phyloP scores from a whole-genome alignment of 1,140 invertebrate genomes.

The Berghia stephanieae region DNA sequence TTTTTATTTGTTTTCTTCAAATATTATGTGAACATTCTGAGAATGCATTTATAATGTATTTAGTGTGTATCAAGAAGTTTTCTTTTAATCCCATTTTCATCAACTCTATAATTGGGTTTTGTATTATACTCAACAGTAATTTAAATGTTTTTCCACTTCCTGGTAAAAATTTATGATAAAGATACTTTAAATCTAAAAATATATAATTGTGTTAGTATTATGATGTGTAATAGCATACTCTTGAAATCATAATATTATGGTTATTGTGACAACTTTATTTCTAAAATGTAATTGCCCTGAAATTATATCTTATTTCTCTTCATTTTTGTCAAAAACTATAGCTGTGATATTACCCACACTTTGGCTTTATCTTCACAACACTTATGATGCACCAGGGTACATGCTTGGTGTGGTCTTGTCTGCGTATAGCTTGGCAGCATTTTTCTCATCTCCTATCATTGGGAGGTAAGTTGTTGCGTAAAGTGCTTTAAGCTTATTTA shows the following conservation, averaged over 20 bases:
- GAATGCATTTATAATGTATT: neutral
- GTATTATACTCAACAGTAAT: neutral
- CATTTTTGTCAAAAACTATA: no score
- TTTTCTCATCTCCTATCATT: constrained; percentile 52
- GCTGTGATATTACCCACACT: constrained; percentile 62
- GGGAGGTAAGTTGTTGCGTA: constrained; percentile 56
- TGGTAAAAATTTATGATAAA: neutral
- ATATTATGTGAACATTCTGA: neutral
- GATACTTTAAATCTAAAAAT: neutral
- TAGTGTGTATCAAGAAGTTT: no score
- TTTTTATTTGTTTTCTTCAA: neutral
- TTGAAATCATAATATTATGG: neutral
- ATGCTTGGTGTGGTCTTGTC: constrained; percentile 56
- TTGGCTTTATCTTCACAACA: constrained; percentile 53
- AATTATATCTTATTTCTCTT: no score
- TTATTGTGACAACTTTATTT: neutral
- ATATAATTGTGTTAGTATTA: neutral
- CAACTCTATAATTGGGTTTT: neutral
- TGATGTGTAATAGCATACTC: neutral
- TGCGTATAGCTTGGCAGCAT: constrained; percentile 55
- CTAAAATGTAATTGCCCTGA: neutral
- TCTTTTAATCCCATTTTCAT: no score
- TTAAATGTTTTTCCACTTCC: neutral
- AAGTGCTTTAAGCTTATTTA: no score
- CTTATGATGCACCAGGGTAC: constrained; percentile 46